Conservation (phyloP, 1,140 invertebrate species). For the Leucophenga varia region DNA sequence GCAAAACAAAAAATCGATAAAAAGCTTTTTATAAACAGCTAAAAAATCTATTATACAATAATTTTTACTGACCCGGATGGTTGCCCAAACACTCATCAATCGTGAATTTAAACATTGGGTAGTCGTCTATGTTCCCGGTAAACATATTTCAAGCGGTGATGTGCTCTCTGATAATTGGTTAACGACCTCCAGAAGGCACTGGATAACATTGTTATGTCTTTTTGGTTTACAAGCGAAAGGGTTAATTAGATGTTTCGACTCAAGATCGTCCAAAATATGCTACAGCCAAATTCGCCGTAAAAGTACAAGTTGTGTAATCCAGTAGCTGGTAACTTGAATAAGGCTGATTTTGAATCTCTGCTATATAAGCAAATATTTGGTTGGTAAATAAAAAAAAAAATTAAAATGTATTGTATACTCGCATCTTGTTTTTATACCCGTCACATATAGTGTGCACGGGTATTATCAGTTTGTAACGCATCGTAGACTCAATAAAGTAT, state of each 20-base stretch:
- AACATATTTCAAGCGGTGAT: conserved; percentile 70
- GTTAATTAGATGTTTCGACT: conserved; percentile 58
- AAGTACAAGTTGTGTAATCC: conserved; percentile 80
- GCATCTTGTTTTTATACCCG: no score
- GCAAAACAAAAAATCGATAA: no score
- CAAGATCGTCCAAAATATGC: conserved; percentile 72
- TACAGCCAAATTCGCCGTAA: conserved; percentile 73
- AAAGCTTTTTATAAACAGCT: no score
- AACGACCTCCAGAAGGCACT: conserved; percentile 77
- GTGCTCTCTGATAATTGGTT: conserved; percentile 77
- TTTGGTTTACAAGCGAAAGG: conserved; percentile 76
- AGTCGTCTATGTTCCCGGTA: conserved; percentile 83
- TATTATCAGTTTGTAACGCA: no score
- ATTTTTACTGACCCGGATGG: conserved; percentile 60
- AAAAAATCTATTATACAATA: conserved; percentile 75
- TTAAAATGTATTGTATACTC: no score
- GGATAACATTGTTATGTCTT: conserved; percentile 88
- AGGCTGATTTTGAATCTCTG: conserved; percentile 82
- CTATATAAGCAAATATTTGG: conserved; percentile 13
- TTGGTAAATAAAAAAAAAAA: no score
- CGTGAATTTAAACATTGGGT: conserved; percentile 91
- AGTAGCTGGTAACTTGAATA: conserved; percentile 83
- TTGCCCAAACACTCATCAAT: conserved; percentile 71
- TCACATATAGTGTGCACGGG: no score
- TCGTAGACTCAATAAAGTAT: no score